These are phyloP conservation scores for Geotrypetes seraphini DNA, from an alignment of 2,797 vertebrate species.

Conservation along the genomic window DNA sequence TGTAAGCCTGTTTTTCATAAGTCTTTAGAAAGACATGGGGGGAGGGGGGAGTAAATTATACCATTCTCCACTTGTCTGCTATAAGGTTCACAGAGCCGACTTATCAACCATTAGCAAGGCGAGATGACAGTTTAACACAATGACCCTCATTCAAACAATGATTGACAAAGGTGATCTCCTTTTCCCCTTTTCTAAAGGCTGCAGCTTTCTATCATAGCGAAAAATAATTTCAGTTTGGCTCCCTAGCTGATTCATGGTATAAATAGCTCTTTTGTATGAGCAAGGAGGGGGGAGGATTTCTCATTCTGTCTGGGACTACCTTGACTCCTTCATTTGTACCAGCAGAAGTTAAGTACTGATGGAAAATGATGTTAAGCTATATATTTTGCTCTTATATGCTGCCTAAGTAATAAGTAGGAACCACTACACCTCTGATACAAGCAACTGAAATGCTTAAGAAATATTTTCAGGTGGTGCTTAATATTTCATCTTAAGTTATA, in stretches of 20 bases:
- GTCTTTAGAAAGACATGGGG: background rate
- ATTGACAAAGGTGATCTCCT: slow-evolving; percentile 19
- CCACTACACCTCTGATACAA: too few species aligned
- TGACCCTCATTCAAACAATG: slow-evolving; percentile 11
- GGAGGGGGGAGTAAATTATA: slow-evolving; percentile 1
- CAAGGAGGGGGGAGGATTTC: slow-evolving; percentile 8
- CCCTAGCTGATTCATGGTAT: background rate
- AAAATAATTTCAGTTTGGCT: slow-evolving; percentile 10
- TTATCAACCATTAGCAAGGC: slow-evolving; percentile 11
- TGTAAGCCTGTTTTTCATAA: background rate
- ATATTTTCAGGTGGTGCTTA: too few species aligned
- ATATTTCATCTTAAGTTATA: too few species aligned
- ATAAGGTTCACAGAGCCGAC: slow-evolving; percentile 1
- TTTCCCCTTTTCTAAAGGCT: slow-evolving; percentile 4
- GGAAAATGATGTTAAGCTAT: background rate
- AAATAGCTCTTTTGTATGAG: background rate
- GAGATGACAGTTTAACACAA: slow-evolving; percentile 20
- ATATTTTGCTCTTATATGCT: background rate
- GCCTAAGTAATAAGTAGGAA: too few species aligned
- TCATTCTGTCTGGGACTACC: background rate
- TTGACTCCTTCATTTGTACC: slow-evolving; percentile 10
- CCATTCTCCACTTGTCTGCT: slow-evolving; percentile 9
- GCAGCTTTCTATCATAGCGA: background rate
- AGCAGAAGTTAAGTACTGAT: background rate
- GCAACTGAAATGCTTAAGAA: too few species aligned